Evolutionary conservation across 2,113 vertebrate genomes (phyloP), one percentile per base, ranked within the genome.

Genomic region (Chunga burmeisteri): DNA sequence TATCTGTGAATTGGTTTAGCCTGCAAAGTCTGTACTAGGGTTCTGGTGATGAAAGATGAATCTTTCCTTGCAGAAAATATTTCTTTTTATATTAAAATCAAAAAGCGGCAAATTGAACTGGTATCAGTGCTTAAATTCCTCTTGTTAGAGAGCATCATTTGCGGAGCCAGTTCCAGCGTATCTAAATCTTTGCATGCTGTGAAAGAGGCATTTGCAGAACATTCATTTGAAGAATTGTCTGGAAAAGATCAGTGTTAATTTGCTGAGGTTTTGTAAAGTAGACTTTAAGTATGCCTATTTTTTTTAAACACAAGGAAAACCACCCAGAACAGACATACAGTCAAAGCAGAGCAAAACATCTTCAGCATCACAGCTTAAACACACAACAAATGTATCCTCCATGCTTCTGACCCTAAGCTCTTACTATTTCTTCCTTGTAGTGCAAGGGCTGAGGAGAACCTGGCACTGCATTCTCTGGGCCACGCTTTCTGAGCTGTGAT

Each of bases 181-280:
- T 85, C 94, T 95, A 95, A 97, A 80, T 77, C 89, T 86, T 88
- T 90, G 74, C 93, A 67, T 36, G 79, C 78, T 27, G 8, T 52
- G 95, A 90, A 90, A 56, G 79, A 85, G 72, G 70, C 86, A 93
- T 93, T 87, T 95, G 86, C 84, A 81, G 81, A 95, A 85, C 91
- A 80, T 95, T 91, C 71, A 86, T 91, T 87, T 94, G 91, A 94
- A 81, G 95, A 80, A 94, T 80, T 93, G 86, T 82, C 94, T 96
- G 94, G 93, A 93, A 91, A 93, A 96, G 81, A 96, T 91, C 95
- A 90, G 78, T 21, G 62, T 73, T 95, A 85, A 93, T 95, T 95
- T 97, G 74, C 78, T 81, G 91, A 90, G 89, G 84, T 90, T 82
- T 95, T 87, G 53, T 93, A 58, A 95, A 75, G 81, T 50, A 47